These are phyloP conservation scores for Chlorocebus sabaeus DNA, from an alignment of 2,113 vertebrate species.

Conservation along the genomic window DNA sequence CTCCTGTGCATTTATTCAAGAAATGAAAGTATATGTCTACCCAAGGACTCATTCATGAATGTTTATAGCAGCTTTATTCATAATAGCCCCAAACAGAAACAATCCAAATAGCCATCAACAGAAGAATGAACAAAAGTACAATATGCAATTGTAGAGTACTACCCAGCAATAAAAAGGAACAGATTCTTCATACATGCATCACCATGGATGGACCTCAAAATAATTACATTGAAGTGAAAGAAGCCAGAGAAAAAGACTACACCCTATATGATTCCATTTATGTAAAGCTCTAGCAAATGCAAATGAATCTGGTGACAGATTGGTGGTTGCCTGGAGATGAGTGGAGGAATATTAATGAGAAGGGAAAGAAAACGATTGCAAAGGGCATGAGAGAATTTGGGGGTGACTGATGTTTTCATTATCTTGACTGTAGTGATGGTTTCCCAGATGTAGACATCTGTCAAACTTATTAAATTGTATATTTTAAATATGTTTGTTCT, in stretches of 20 bases:
- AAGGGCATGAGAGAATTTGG: not conserved
- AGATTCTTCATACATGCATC: not conserved
- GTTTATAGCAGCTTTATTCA: not conserved
- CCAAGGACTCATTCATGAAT: not conserved
- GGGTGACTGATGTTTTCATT: not conserved
- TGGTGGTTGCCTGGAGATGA: not conserved
- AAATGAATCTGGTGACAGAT: not conserved
- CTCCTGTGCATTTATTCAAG: not conserved
- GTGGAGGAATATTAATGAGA: not conserved
- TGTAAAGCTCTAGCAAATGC: not conserved
- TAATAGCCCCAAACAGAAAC: not conserved
- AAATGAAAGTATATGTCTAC: not conserved
- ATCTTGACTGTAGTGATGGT: not conserved
- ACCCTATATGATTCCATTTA: not conserved
- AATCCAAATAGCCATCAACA: not conserved
- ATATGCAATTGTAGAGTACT: not conserved
- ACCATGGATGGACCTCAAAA: not conserved
- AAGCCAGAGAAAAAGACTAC: not conserved
- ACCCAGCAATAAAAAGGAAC: not conserved
- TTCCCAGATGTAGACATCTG: not conserved
- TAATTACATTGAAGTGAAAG: not conserved
- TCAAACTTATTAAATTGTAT: not conserved
- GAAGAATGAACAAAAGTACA: not conserved
- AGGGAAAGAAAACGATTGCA: not conserved
- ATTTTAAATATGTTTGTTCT: not conserved